Evolutionary conservation across 2,797 vertebrate genomes (phyloP), one percentile per base, ranked within the genome.

Genomic region (Sciurus vulgaris): DNA sequence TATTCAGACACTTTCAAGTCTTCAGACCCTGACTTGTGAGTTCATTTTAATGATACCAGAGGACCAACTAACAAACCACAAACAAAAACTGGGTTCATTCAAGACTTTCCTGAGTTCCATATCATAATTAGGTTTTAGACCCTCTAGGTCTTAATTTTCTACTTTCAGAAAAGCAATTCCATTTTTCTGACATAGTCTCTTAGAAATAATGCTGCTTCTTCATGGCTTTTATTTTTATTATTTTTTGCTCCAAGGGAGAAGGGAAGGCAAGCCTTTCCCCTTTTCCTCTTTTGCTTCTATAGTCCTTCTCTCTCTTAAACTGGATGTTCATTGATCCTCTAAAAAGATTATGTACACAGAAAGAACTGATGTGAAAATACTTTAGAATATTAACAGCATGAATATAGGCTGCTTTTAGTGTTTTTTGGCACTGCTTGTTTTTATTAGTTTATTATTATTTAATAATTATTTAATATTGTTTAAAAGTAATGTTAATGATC

Each of bases 121-220:
- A 93, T 89, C 76, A 74, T 96, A 95, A 97, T 97, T 97, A 96
- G 63, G 94, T 96, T 97, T 95, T 91, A 95, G 88, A 95, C 88
- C 94, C 84, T 97, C 89, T 84, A 97, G 95, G 91, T 96, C 95
- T 96, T 97, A 95, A 97, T 98, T 92, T 95, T 97, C 85, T 95
- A 76, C 74, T 95, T 96, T 93, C 92, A 86, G 54, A 94, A 97
- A 97, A 97, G 95, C 92, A 97, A n/a, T 97, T 97, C 88, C 92
- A 97, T 96, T 96, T 97, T 93, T 83, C 35, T 95, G 93, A 86
- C 49, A 93, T 91, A 86, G 88, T 79, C 87, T 93, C 74, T 92
- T 95, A 95, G 93, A 97, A 97, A 96, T 97, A 95, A 94, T 96
- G 47, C 95, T 96, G 78, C 79, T 89, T 97, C 54, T 95, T 28